phyloP scores from a whole-genome alignment of 2,888 invertebrate genomes.

The Drosophila kuntzei region DNA sequence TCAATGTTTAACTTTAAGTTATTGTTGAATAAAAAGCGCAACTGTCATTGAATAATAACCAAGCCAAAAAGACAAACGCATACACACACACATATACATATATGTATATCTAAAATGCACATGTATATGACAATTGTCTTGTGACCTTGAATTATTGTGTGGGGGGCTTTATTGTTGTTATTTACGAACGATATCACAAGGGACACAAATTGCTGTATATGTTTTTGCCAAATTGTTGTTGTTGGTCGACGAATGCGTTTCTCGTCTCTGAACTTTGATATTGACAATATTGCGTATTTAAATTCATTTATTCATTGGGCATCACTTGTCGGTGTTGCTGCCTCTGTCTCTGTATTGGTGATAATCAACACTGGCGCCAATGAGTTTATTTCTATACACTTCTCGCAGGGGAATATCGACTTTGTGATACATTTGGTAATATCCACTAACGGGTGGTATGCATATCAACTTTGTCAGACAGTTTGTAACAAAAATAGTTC shows the following conservation, averaged over 20 bases:
- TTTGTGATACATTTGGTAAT: neutral
- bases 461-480: neutral
- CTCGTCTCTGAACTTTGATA: constrained; percentile 39
- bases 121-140: constrained; percentile 13
- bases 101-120: too few species aligned
- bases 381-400: constrained; percentile 38
- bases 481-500: neutral
- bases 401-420: neutral
- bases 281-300: constrained; percentile 72
- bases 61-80: constrained; percentile 33
- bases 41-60: constrained; percentile 65
- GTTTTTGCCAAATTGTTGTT: constrained; percentile 43
- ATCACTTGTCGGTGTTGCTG: constrained; percentile 11
- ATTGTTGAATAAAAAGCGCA: constrained; percentile 70
- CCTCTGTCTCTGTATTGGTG: constrained; percentile 48
- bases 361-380: constrained; percentile 63
- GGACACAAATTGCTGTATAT: constrained; percentile 18
- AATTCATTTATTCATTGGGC: constrained; percentile 52
- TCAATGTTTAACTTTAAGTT: constrained; percentile 79
- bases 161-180: constrained; percentile 12
- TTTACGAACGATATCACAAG: constrained; percentile 8
- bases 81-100: neutral
- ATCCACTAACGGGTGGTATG: neutral
- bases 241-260: constrained; percentile 48
- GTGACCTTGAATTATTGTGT: constrained; percentile 45